Conservation (phyloP, 1,140 invertebrate genomes). For the Apis laboriosa region DNA sequence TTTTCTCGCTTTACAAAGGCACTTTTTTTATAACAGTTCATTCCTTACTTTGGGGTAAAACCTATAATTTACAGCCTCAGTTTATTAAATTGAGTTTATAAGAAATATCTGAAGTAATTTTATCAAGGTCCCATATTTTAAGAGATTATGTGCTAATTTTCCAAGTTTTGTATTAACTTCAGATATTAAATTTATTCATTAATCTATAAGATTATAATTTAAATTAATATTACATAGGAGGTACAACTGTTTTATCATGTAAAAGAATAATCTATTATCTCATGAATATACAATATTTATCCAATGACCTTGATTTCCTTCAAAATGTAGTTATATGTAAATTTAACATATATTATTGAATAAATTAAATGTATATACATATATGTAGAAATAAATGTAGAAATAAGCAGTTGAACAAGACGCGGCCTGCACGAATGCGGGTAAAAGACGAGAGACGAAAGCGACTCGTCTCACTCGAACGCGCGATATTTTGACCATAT, state of each 20-base stretch:
- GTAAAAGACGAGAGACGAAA: no score
- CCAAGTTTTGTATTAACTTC: conserved; percentile 17
- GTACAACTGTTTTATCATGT: conserved; percentile 41
- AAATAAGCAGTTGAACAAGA: no score
- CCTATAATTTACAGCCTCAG: conserved; percentile 66
- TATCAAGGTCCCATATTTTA: conserved; percentile 42
- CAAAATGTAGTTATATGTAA: conserved; percentile 20
- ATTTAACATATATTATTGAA: conserved; percentile 20
- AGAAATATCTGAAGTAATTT: conserved; percentile 42
- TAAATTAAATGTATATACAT: not conserved
- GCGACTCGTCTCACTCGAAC: no score
- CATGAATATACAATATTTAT: conserved; percentile 28
- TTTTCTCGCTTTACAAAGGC: conserved; percentile 71
- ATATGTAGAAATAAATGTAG: no score
- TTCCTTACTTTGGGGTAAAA: conserved; percentile 51
- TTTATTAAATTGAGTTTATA: conserved; percentile 43
- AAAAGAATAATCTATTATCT: conserved; percentile 56
- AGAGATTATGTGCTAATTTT: conserved; percentile 35
- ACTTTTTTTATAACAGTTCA: conserved; percentile 71
- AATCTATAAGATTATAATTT: conserved; percentile 41
- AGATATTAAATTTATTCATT: conserved; percentile 36
- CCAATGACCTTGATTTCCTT: not conserved
- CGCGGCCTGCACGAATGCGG: no score
- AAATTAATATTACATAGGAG: conserved; percentile 34
- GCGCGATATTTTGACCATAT: no score